A percentile compares a stretch with the other conserved stretches of the same genome.
phyloP scores from a whole-genome alignment of 2,888 invertebrate genomes.

The Ptilodon capucinus region DNA sequence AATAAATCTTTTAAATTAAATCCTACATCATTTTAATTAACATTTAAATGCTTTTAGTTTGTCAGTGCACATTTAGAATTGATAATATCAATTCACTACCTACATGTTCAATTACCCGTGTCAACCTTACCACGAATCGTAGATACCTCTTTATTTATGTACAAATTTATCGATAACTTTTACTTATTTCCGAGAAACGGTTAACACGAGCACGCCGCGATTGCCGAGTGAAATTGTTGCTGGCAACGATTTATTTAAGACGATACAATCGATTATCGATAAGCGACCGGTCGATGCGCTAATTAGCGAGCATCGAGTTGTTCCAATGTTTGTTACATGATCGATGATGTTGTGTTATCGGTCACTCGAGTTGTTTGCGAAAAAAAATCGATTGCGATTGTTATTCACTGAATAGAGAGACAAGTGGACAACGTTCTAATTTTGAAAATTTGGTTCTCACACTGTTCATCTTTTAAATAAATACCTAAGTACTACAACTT shows the following conservation, averaged over 20 bases:
- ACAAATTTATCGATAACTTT: background rate
- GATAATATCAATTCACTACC: too few relatives aligned
- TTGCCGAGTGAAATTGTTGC: background rate
- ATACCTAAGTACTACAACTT: too few relatives aligned
- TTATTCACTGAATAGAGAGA: background rate
- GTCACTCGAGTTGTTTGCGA: background rate
- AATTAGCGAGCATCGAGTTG: constrained; percentile 1
- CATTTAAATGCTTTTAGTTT: too few relatives aligned
- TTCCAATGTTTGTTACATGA: constrained; percentile 1
- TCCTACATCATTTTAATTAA: too few relatives aligned
- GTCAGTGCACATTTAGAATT: too few relatives aligned
- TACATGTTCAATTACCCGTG: too few relatives aligned
- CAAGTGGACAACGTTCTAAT: background rate
- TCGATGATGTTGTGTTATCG: background rate
- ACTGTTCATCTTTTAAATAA: too few relatives aligned
- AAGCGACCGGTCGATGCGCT: constrained; percentile 1
- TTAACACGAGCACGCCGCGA: background rate
- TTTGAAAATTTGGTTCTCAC: too few relatives aligned
- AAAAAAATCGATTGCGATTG: background rate
- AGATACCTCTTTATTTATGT: background rate
- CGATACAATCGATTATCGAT: constrained; percentile 1
- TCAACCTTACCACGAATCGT: too few relatives aligned
- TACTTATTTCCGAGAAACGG: background rate
- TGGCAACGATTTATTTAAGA: constrained; percentile 1
- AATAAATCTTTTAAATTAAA: too few relatives aligned